Base-by-base conservation (phyloP, 2,888 invertebrate species). In the Eudemis profundana region DNA sequence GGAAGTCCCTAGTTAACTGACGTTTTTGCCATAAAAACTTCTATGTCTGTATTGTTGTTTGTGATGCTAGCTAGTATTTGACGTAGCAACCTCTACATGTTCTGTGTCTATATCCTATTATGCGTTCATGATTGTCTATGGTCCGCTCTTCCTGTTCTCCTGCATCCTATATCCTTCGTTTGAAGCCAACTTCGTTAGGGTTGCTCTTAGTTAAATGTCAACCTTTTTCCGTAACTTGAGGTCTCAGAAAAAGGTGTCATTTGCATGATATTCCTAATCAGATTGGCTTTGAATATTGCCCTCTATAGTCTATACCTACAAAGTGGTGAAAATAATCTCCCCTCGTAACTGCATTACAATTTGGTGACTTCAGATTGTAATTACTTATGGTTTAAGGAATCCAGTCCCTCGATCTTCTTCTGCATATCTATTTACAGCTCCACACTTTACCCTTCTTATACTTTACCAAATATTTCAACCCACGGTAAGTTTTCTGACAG, bases 301-400 rank as follows among this genome's bases (percentile, higher is more conserved):
- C 69, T 68, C 64, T 56, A 67, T 59, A 66, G 27, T 78, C 78
- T 75, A 72, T 78, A 79, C 70, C 72, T 54, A 70, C 71, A 66
- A 77, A 88, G 92, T 90, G 91, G 91, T 91, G 89, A 88, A 75
- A 74, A 78, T 78, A 87, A 92, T 93, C 93, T 93, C 93, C 91
- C 90, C 93, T 93, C 92, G 93, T 93, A 90, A 93, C 93, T 93
- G 93, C 90, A 93, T 92, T 92, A 86, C 87, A 89, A 89, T 86
- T 90, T 92, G 92, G 92, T 91, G 86, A 91, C 91, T 92, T 91
- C 90, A 90, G 87, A 91, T 88, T 90, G 91, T 91, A 91, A 91
- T 86, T 82, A 87, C 91, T 89, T 91, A 89, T 91, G 91, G 90
- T 91, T 90, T 87, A 87, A 90, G 91, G 90, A 89, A 89, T 89